Evolutionary conservation across 2,113 vertebrate species (phyloP).

Genomic region (Delphinapterus leucas): DNA sequence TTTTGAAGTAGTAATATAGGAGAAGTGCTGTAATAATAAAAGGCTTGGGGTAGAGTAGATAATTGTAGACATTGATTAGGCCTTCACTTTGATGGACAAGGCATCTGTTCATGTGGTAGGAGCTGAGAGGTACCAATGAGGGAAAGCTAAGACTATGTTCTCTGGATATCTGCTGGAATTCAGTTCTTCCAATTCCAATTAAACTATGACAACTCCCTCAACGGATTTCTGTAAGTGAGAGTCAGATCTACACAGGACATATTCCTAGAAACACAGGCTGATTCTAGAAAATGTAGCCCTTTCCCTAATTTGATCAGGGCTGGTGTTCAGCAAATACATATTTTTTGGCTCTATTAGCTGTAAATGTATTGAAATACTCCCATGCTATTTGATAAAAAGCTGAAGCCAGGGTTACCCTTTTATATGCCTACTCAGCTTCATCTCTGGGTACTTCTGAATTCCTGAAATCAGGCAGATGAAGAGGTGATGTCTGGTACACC

Average conservation of each 20-base stretch:
- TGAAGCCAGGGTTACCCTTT: neutral
- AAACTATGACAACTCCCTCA: neutral
- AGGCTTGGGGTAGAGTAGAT: neutral
- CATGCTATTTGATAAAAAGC: neutral
- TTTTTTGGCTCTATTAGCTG: neutral
- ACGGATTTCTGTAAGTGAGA: neutral
- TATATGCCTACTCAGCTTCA: too few relatives aligned
- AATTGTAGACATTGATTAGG: neutral
- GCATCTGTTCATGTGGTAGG: neutral
- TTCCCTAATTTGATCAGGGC: neutral
- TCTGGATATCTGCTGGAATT: neutral
- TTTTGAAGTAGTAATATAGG: neutral
- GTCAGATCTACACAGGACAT: neutral
- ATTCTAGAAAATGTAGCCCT: neutral
- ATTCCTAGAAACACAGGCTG: neutral
- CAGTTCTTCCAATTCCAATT: neutral
- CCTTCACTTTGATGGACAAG: neutral
- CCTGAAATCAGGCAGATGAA: neutral
- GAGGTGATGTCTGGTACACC: fast-evolving
- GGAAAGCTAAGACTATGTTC: neutral
- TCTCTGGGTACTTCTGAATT: neutral
- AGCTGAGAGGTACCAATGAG: neutral
- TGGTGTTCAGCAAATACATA: neutral
- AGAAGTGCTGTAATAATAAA: neutral
- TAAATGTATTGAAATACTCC: neutral